Evolutionary conservation across 1,140 invertebrate genomes (phyloP).

Genomic region (Lepidurus arcticus): DNA sequence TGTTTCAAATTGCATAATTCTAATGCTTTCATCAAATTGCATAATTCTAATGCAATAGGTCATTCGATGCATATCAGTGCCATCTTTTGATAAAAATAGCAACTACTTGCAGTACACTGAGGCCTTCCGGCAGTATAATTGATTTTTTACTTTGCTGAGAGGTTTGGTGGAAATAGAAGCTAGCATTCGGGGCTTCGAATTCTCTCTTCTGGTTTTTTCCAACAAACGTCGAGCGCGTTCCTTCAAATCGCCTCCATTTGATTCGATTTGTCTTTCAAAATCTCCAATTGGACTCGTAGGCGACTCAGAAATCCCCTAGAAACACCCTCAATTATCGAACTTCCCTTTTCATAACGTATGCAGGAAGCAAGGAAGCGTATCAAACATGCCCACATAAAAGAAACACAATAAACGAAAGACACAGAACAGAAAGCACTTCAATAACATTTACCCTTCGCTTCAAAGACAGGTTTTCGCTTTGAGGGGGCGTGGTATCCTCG

Average conservation of each 20-base stretch:
- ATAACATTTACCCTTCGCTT: slow-evolving; percentile 1
- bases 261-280: slow-evolving; percentile 13
- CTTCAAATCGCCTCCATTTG: slow-evolving; percentile 54
- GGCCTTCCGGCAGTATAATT: slow-evolving; percentile 22
- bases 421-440: background rate
- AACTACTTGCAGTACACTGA: no score
- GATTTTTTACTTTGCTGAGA: slow-evolving; percentile 30
- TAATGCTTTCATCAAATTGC: no score
- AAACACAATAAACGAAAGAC: background rate
- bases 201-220: slow-evolving; percentile 73
- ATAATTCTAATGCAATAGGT: no score
- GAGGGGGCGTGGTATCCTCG: background rate
- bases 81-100: no score
- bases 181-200: background rate
- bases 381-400: background rate
- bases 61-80: no score
- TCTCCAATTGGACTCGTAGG: background rate
- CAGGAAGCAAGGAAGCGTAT: background rate
- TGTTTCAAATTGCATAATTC: no score
- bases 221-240: slow-evolving; percentile 83
- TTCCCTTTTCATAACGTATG: no score
- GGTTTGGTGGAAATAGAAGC: background rate
- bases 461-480: background rate
- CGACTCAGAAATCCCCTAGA: background rate
- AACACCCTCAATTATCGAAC: no score